Percentiles rank a stretch among this genome's conserved stretches.
Evolutionary conservation across 2,113 vertebrate genomes (phyloP).

Genomic region (Periophthalmodon schlosseri): DNA sequence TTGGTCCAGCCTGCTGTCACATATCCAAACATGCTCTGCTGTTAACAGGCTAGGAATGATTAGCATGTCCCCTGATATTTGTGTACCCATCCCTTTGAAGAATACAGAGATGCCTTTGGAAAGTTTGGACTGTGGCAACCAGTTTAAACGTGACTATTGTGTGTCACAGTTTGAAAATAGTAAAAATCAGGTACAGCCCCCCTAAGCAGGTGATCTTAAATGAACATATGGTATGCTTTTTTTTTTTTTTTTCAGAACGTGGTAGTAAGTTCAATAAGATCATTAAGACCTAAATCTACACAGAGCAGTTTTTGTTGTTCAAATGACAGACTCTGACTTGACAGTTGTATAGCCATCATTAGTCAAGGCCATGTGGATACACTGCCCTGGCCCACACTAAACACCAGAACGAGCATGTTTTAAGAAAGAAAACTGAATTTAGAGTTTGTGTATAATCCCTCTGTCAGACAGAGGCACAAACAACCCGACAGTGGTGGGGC

Average conservation of each 20-base stretch:
- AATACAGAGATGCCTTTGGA: background rate
- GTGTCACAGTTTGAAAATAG: background rate
- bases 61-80: background rate
- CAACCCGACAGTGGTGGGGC: conserved; percentile 2
- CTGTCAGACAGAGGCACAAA: background rate
- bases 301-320: background rate
- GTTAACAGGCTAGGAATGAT: background rate
- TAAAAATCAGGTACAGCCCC: background rate
- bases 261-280: background rate
- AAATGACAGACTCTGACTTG: background rate
- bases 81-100: background rate
- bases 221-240: background rate
- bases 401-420: background rate
- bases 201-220: background rate
- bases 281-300: background rate
- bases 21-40: no score
- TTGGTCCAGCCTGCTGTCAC: no score
- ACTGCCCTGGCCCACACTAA: background rate
- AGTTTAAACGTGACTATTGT: no score
- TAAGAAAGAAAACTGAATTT: background rate
- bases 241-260: background rate
- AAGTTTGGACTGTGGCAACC: no score
- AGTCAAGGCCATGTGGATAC: background rate
- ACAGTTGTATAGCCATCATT: background rate
- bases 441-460: background rate